phyloP scores from a whole-genome alignment of 2,113 vertebrate genomes.

The Callithrix jacchus region DNA sequence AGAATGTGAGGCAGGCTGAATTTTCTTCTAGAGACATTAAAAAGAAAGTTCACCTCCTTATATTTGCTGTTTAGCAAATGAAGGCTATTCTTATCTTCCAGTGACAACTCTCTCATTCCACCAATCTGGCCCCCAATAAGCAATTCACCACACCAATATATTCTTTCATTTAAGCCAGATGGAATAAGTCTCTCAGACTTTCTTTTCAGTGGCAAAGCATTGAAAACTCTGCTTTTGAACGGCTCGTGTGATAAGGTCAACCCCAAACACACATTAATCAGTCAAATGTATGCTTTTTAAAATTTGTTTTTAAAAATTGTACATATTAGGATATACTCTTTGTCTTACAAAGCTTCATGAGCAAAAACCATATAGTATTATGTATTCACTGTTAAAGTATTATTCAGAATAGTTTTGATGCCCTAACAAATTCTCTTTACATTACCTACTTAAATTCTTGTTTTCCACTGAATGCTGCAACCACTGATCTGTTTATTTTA shows the following conservation, averaged over 20 bases:
- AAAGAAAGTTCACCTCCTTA: neutral
- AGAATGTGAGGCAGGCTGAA: neutral
- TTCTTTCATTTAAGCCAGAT: neutral
- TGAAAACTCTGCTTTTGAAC: neutral
- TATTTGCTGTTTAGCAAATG: neutral
- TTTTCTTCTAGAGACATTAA: neutral
- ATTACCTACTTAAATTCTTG: neutral
- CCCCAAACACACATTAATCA: neutral
- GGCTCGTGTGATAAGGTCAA: neutral
- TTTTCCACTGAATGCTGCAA: neutral
- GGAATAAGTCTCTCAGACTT: neutral
- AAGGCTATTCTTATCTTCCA: neutral
- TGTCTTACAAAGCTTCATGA: neutral
- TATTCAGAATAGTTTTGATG: neutral
- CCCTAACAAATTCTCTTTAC: neutral
- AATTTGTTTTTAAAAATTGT: neutral
- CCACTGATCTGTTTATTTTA: neutral
- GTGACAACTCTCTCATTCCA: neutral
- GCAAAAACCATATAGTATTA: rapidly evolving
- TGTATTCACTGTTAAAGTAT: neutral
- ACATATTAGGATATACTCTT: neutral
- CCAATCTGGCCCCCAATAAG: rapidly evolving
- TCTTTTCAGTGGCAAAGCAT: neutral
- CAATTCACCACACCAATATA: neutral
- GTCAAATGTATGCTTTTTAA: neutral